Base-by-base conservation (phyloP, 2,888 invertebrate genomes). In the Didymodactylos carnosus region DNA sequence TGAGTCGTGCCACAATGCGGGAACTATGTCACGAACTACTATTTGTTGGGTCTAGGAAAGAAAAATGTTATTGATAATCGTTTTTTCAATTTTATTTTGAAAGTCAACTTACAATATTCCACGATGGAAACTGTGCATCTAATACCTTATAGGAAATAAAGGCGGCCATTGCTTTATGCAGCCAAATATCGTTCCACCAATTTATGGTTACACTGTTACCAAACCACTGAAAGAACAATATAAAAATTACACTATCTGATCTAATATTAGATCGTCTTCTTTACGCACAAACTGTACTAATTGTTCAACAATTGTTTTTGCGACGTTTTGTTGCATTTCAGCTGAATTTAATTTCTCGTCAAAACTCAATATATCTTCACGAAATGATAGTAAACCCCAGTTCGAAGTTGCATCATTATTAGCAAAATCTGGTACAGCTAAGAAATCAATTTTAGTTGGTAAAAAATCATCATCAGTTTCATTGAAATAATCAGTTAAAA, bases 121-220 rank as follows among this genome's bases (percentile, higher is more conserved):
- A 74, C 11, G 27, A 40, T 39, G 74, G 74, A 71, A 35, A 62
- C 2, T 35, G 29, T 16, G 14, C 16, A 27, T 62, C 62, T 6
- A 62, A 35, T 11, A n/a, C 11, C 35, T 62, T 62, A 35, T 62
- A 62, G 11, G 62, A 29, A 35, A 62, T 29, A 62, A n/a, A 62
- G 10, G 35, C 19, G 29, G 62, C 71, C 29, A 74, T 29, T 7
- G 74, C 53, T 71, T 74, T 71, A 46, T 53, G 53, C n/a, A 74
- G 51, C 74, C 74, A 74, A n/a, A 74, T 69, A 39, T 62, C 53
- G 35, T 74, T 46, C 74, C 74, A 74, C 74, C 74, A 74, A 53
- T 71, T 49, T 11, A 29, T 40, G 29, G 62, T 71, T 23, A 53
- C 72, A 39, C 53, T 62, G 46, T 72, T 69, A 29, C 72, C 71